These are phyloP conservation scores for Cataglyphis rosenhaueri DNA, from an alignment of 2,888 invertebrate species.

Conservation along the genomic window DNA sequence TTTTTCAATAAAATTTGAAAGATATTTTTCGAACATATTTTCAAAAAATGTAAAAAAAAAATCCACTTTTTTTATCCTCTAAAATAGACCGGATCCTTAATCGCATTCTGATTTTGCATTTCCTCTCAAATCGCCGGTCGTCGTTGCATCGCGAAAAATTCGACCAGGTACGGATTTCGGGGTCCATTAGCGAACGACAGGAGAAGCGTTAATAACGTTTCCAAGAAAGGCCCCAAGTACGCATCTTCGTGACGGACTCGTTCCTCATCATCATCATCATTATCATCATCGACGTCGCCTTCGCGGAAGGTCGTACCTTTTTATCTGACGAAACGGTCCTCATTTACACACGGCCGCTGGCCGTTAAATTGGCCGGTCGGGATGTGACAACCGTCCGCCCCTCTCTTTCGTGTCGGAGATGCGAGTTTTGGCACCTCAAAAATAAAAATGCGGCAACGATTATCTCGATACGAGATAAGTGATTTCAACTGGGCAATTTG, in stretches of 20 bases:
- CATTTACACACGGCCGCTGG: conserved; percentile 18
- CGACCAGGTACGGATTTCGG: background rate
- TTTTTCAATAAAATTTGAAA: too few species aligned
- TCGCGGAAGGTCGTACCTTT: background rate
- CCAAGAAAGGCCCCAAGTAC: conserved; percentile 43
- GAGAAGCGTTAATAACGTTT: conserved; percentile 43
- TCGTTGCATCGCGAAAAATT: conserved; percentile 36
- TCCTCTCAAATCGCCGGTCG: background rate
- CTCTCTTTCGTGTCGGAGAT: background rate
- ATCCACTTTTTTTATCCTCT: too few species aligned
- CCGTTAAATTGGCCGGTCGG: conserved; percentile 32
- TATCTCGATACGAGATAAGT: conserved; percentile 37
- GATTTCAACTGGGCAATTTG: conserved; percentile 46
- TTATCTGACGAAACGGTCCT: conserved; percentile 15
- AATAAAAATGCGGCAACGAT: conserved; percentile 13
- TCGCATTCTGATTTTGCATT: background rate
- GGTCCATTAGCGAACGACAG: conserved; percentile 41
- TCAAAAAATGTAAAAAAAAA: too few species aligned
- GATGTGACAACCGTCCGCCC: conserved; percentile 7
- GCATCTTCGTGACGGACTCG: conserved; percentile 23
- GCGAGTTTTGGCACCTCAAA: conserved; percentile 41
- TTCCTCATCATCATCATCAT: conserved; percentile 18
- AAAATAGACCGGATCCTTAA: background rate
- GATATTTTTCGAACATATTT: too few species aligned
- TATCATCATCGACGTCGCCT: background rate